Evolutionary conservation across 2,113 vertebrate genomes (phyloP).

Genomic region (Balaeniceps rex): DNA sequence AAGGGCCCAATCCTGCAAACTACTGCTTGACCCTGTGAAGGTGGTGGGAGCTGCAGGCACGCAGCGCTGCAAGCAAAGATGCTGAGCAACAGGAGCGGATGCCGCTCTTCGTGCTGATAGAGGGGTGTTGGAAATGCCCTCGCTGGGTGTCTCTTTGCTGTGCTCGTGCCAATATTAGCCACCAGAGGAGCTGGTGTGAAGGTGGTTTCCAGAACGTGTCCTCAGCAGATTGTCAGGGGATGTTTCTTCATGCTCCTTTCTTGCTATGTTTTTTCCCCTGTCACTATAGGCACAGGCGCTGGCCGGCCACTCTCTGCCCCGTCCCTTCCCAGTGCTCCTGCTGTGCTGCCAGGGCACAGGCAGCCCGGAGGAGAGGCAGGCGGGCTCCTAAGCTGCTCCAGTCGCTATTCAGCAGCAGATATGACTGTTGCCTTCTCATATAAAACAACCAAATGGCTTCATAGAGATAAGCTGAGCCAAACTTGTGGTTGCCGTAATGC

Average conservation of each 20-base stretch:
- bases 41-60: neutral
- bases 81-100: neutral
- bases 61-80: accelerated
- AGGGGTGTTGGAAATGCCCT: neutral
- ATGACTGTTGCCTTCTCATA: neutral
- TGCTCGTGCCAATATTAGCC: neutral
- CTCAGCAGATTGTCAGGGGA: neutral
- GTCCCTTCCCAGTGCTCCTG: neutral
- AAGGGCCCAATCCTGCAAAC: neutral
- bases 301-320: neutral
- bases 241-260: neutral
- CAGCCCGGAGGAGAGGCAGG: neutral
- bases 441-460: neutral
- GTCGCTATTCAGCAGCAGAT: neutral
- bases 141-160: neutral
- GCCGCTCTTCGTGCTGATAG: neutral
- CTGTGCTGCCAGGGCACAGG: neutral
- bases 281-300: accelerated
- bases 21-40: neutral
- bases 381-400: neutral
- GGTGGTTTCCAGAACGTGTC: neutral
- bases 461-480: neutral
- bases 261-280: neutral
- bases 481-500: neutral
- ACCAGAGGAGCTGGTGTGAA: neutral